Evolutionary conservation across 2,888 invertebrate genomes (phyloP).

Genomic region (Seira ritae): DNA sequence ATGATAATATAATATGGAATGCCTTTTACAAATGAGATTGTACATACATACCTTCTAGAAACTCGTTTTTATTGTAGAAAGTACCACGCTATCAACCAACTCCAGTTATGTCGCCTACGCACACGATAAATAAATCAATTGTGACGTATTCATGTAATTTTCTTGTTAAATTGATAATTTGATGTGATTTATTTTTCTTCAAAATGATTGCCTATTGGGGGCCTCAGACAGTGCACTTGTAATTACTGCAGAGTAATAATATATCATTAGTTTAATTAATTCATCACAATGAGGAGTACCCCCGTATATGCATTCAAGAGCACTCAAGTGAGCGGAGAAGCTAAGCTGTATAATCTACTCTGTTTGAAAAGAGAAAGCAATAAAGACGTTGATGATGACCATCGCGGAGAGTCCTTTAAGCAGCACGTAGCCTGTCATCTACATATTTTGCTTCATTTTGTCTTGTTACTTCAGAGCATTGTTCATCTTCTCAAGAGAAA

Average conservation of each 20-base stretch:
- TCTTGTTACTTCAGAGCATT: too few relatives aligned
- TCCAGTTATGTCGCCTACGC: conserved; percentile 1
- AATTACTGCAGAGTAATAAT: background rate
- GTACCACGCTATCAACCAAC: too few relatives aligned
- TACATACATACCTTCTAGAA: too few relatives aligned
- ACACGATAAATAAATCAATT: background rate
- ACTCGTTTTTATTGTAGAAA: too few relatives aligned
- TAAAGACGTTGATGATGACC: conserved; percentile 11
- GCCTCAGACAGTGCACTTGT: background rate
- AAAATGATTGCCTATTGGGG: background rate
- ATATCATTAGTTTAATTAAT: conserved; percentile 11
- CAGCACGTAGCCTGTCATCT: background rate
- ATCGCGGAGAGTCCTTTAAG: background rate
- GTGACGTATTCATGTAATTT: background rate
- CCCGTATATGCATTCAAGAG: background rate
- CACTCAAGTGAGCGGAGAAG: background rate
- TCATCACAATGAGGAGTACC: background rate
- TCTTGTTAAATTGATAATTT: conserved; percentile 5
- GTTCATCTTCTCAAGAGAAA: too few relatives aligned
- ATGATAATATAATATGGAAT: too few relatives aligned
- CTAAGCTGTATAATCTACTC: background rate
- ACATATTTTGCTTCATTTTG: too few relatives aligned
- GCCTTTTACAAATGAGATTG: too few relatives aligned
- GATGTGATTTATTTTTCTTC: conserved; percentile 5
- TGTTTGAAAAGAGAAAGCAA: background rate